Percentiles rank a stretch among this genome's conserved stretches.
phyloP scores from a whole-genome alignment of 2,113 vertebrate genomes.

The Xenus cinereus region DNA sequence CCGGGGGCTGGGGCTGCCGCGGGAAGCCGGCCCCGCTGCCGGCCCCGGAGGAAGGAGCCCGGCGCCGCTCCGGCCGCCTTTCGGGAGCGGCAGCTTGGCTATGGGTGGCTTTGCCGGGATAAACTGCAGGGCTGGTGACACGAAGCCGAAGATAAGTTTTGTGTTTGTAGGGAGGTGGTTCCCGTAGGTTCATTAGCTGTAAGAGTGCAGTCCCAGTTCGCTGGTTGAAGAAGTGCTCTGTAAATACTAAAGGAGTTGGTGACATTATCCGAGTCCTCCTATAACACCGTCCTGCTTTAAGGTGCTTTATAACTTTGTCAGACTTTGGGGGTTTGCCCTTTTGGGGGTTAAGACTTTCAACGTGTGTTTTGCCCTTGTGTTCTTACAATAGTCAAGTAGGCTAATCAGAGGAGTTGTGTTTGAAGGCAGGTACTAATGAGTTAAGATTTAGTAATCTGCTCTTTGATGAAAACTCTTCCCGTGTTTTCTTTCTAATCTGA shows the following conservation, averaged over 20 bases:
- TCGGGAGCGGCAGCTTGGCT: background rate
- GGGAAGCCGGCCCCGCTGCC: background rate
- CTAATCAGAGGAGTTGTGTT: background rate
- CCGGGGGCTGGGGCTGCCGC: background rate
- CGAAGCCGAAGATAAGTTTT: background rate
- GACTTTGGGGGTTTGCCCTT: background rate
- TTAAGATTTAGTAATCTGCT: background rate
- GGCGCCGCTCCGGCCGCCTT: background rate
- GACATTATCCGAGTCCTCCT: background rate
- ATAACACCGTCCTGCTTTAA: accelerated
- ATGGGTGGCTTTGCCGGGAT: background rate
- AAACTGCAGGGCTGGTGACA: background rate
- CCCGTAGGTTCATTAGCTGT: accelerated
- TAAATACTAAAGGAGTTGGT: background rate
- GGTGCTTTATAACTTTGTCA: background rate
- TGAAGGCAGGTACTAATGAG: background rate
- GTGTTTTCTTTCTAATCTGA: background rate
- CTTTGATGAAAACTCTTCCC: background rate
- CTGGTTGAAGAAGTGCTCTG: background rate
- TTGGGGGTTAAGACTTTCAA: background rate
- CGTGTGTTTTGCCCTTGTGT: accelerated
- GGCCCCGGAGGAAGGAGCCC: background rate
- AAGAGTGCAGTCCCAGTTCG: background rate
- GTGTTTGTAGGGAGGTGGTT: background rate
- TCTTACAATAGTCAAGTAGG: background rate